Evolutionary conservation across 2,113 vertebrate species (phyloP).

Genomic region (Piaya cayana): DNA sequence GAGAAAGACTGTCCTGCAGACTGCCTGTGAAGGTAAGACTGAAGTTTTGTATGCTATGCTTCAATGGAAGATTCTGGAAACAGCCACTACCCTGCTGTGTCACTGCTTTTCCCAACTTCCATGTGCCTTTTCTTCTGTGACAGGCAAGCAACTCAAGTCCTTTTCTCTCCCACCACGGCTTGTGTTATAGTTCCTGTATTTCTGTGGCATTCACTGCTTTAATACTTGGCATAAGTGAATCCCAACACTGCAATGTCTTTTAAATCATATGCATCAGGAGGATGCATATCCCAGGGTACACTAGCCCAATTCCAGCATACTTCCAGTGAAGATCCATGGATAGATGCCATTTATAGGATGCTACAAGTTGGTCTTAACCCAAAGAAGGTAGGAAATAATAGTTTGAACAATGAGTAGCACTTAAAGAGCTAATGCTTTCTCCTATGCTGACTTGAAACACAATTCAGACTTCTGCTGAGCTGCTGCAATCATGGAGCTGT

Average conservation of each 20-base stretch:
- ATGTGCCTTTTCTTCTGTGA: neutral
- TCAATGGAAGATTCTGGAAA: neutral
- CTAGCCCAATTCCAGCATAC: neutral
- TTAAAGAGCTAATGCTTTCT: neutral
- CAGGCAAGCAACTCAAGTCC: neutral
- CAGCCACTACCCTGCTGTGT: neutral
- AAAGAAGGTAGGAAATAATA: neutral
- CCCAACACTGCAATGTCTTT: neutral
- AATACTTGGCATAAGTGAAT: neutral
- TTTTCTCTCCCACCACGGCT: neutral
- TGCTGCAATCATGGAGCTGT: neutral
- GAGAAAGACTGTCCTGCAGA: neutral
- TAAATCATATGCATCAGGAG: neutral
- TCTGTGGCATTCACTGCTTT: neutral
- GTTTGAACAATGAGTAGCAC: neutral
- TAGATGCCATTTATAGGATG: neutral
- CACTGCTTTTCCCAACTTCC: neutral
- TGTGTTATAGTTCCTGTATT: neutral
- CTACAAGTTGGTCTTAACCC: neutral
- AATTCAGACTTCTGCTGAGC: neutral
- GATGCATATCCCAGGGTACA: neutral
- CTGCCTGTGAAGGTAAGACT: neutral
- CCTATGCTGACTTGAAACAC: neutral
- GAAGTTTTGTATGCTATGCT: neutral
- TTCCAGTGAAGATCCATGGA: neutral